phyloP scores from a whole-genome alignment of 2,888 invertebrate genomes.

The Syrphus vitripennis region DNA sequence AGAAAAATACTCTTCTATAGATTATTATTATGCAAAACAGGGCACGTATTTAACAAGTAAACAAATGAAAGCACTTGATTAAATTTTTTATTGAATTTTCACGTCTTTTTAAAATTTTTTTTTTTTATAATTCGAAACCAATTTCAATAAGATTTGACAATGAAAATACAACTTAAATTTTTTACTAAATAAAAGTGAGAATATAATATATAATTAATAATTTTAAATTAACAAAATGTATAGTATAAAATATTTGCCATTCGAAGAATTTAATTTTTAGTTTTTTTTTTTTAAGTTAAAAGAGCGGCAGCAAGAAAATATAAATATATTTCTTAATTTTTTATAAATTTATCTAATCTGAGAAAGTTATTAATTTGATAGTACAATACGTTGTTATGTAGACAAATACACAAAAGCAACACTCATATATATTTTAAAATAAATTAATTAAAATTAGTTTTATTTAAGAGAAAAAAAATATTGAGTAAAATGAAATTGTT shows the following conservation, averaged over 20 bases:
- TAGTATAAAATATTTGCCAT: slow-evolving; percentile 44
- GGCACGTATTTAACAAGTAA: slow-evolving; percentile 74
- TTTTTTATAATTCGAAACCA: background rate
- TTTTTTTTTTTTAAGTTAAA: background rate
- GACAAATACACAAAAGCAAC: slow-evolving; percentile 71
- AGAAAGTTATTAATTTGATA: slow-evolving; percentile 31
- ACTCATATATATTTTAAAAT: slow-evolving; percentile 32
- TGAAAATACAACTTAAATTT: slow-evolving; percentile 38
- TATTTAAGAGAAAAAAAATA: slow-evolving; percentile 2
- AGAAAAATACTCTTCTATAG: slow-evolving; percentile 24
- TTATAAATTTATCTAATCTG: slow-evolving; percentile 24
- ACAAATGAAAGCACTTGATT: slow-evolving; percentile 73
- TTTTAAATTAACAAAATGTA: slow-evolving; percentile 29
- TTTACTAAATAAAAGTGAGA: slow-evolving; percentile 48
- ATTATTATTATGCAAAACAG: slow-evolving; percentile 69
- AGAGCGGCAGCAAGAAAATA: slow-evolving; percentile 59
- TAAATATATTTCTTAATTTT: background rate
- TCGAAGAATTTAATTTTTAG: slow-evolving; percentile 37
- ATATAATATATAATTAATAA: slow-evolving; percentile 2
- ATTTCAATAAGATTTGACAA: background rate
- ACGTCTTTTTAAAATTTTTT: slow-evolving; percentile 11
- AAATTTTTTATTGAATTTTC: slow-evolving; percentile 42
- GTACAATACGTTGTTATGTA: slow-evolving; percentile 29
- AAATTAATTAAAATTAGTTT: slow-evolving; percentile 9
- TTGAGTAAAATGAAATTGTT: slow-evolving; percentile 41